phyloP scores from a whole-genome alignment of 2,888 invertebrate genomes.

The Oscheius sp. region DNA sequence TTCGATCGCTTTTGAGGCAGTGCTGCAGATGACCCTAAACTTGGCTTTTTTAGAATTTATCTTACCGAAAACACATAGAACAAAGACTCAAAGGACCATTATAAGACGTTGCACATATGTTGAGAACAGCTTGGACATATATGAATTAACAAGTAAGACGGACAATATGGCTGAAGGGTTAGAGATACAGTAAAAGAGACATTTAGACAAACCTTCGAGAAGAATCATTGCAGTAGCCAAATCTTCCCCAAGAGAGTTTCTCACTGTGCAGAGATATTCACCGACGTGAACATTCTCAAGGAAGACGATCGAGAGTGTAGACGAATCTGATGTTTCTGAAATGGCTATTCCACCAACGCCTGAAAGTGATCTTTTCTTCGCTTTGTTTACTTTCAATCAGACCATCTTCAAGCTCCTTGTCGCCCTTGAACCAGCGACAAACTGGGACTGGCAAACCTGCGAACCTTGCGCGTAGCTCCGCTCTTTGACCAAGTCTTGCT shows the following conservation, averaged over 20 bases:
- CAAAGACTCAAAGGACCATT: conserved; percentile 18
- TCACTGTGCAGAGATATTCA: conserved; percentile 63
- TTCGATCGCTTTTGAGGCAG: conserved; percentile 57
- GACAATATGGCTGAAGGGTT: conserved; percentile 16
- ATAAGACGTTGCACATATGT: conserved; percentile 2
- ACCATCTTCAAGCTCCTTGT: conserved; percentile 54
- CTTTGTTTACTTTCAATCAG: not conserved
- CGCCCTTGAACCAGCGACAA: conserved; percentile 61
- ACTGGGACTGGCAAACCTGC: conserved; percentile 57
- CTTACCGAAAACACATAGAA: conserved; percentile 33
- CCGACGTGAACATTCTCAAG: conserved; percentile 58
- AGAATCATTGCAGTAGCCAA: conserved; percentile 61
- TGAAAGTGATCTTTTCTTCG: conserved; percentile 13
- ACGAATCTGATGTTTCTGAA: conserved; percentile 37
- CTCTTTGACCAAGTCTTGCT: conserved; percentile 46
- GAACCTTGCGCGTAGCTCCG: conserved; percentile 60
- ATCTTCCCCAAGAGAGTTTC: conserved; percentile 64
- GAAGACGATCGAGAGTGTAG: conserved; percentile 49
- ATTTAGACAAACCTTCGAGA: conserved; percentile 53
- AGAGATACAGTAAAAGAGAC: not conserved
- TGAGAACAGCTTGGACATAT: conserved; percentile 7
- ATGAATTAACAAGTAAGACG: conserved; percentile 16
- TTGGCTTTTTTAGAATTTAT: not conserved
- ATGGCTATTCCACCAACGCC: conserved; percentile 51
- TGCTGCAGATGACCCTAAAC: conserved; percentile 54